Evolutionary conservation across 2,888 invertebrate species (phyloP).

Genomic region (Xestobium rufovillosum): DNA sequence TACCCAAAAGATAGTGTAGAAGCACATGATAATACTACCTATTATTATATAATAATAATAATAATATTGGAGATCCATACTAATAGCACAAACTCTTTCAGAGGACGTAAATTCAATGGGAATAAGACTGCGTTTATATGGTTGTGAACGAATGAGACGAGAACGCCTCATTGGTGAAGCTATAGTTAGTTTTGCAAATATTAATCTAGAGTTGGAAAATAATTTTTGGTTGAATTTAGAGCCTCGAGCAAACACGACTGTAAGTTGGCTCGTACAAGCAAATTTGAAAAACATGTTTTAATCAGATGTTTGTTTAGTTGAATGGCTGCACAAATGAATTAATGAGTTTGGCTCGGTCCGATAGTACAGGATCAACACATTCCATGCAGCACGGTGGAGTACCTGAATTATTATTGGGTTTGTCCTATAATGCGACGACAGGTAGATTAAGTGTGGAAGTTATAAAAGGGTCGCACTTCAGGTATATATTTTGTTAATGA

Average conservation of each 20-base stretch:
- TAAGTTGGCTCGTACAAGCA: constrained; percentile 31
- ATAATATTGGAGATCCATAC: too few species aligned
- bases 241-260: constrained; percentile 54
- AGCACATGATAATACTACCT: too few species aligned
- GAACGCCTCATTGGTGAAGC: constrained; percentile 89
- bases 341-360: constrained; percentile 78
- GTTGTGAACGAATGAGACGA: constrained; percentile 86
- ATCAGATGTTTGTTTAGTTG: constrained; percentile 35
- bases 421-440: constrained; percentile 89
- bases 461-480: constrained; percentile 66
- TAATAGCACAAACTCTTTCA: too few species aligned
- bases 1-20: too few species aligned
- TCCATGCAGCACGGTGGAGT: constrained; percentile 86
- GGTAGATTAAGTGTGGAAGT: constrained; percentile 90
- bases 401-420: constrained; percentile 79
- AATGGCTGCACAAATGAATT: constrained; percentile 53
- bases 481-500: constrained; percentile 38
- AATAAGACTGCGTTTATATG: constrained; percentile 81
- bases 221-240: constrained; percentile 84
- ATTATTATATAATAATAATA: too few species aligned
- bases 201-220: constrained; percentile 85
- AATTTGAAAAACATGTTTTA: constrained; percentile 1
- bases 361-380: constrained; percentile 90
- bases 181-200: constrained; percentile 79
- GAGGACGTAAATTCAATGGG: constrained; percentile 93